A percentile compares a stretch with the other conserved stretches of the same genome.
phyloP scores from a whole-genome alignment of 2,888 invertebrate genomes.

The Chironomus tentans region DNA sequence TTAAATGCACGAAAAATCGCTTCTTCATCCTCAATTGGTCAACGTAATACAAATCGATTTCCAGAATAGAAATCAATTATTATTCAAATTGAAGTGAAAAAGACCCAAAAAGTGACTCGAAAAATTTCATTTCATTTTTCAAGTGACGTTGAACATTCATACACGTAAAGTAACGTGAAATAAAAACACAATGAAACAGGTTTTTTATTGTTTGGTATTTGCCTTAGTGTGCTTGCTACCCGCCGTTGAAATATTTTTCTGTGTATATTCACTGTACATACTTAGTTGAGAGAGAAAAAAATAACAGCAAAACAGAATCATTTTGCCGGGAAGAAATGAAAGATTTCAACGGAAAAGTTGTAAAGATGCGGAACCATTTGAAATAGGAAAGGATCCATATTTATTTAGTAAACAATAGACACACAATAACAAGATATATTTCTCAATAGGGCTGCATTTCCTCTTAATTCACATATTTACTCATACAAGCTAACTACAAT shows the following conservation, averaged over 20 bases:
- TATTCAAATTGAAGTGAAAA: background rate
- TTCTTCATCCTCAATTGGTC: background rate
- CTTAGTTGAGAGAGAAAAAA: background rate
- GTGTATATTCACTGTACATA: background rate
- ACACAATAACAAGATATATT: background rate
- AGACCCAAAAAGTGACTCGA: background rate
- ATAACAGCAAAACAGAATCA: constrained; percentile 4
- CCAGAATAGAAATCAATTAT: constrained; percentile 15
- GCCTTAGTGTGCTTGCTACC: background rate
- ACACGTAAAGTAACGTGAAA: constrained; percentile 1
- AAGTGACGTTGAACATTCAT: constrained; percentile 16
- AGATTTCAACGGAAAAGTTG: constrained; percentile 16
- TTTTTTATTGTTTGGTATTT: constrained; percentile 5
- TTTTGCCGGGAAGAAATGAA: background rate
- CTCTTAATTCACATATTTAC: background rate
- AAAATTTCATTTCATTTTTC: background rate
- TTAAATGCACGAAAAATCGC: background rate
- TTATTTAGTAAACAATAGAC: background rate
- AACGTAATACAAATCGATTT: background rate
- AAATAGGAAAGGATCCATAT: background rate
- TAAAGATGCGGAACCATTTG: constrained; percentile 5
- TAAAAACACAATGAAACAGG: constrained; percentile 21
- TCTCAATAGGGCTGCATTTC: background rate
- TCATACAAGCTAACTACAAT: background rate
- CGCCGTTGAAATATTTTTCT: constrained; percentile 13